These are phyloP conservation scores for Phrynosoma blainvillii DNA, from an alignment of 2,113 vertebrate genomes.

Conservation along the genomic window DNA sequence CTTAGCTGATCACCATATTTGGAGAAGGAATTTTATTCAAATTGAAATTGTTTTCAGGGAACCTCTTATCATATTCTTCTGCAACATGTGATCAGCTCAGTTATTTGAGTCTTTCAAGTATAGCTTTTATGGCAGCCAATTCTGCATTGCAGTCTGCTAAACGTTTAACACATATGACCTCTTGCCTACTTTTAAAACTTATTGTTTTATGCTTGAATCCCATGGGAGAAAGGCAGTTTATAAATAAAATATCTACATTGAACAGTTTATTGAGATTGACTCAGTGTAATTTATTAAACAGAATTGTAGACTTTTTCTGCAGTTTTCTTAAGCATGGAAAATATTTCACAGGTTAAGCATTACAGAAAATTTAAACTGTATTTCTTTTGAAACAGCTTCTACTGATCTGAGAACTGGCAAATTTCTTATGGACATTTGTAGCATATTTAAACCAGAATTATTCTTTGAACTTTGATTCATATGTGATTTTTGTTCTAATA, in stretches of 20 bases:
- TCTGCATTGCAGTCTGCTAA: not conserved
- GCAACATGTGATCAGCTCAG: not conserved
- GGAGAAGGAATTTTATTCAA: slow-evolving; percentile 22
- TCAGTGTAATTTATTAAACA: too few species aligned
- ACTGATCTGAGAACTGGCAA: not conserved
- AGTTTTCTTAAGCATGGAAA: too few species aligned
- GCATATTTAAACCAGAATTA: not conserved
- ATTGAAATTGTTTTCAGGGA: not conserved
- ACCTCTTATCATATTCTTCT: slow-evolving; percentile 5
- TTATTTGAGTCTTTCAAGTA: not conserved
- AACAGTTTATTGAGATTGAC: too few species aligned
- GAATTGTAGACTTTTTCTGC: too few species aligned
- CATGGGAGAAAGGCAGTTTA: too few species aligned
- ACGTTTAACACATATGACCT: not conserved
- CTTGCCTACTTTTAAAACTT: not conserved
- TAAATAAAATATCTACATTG: too few species aligned
- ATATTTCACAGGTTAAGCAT: too few species aligned
- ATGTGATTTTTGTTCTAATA: not conserved
- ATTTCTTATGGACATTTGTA: not conserved
- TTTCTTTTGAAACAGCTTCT: too few species aligned
- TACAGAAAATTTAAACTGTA: too few species aligned
- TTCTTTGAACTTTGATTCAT: not conserved
- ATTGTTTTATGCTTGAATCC: too few species aligned
- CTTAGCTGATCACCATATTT: slow-evolving; percentile 19
- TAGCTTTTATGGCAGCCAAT: not conserved